Conservation (phyloP, 2,113 vertebrate species). For the Elephantulus edwardii region DNA sequence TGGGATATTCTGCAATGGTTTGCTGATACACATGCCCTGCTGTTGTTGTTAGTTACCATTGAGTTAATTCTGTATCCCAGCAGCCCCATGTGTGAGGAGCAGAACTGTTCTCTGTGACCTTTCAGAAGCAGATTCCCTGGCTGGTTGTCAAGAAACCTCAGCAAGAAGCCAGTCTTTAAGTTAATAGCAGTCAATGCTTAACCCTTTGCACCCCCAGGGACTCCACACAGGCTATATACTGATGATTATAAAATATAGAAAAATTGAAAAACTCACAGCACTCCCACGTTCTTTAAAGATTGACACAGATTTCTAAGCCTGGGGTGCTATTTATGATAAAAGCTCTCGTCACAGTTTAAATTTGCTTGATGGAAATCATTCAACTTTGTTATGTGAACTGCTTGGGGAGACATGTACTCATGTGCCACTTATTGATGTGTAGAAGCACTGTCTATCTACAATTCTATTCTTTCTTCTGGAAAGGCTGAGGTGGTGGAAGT, state of each 20-base stretch:
- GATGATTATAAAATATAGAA: background rate
- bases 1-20: background rate
- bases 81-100: background rate
- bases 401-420: background rate
- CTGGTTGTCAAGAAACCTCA: background rate
- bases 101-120: background rate
- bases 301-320: background rate
- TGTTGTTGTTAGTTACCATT: background rate
- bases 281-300: background rate
- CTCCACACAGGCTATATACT: background rate
- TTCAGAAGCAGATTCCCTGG: background rate
- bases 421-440: background rate
- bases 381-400: slow-evolving; percentile 24
- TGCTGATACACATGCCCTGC: background rate
- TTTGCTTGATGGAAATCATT: slow-evolving; percentile 23
- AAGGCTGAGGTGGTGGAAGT: background rate
- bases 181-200: background rate
- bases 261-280: background rate
- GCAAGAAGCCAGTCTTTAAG: background rate
- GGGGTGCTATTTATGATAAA: slow-evolving; percentile 48
- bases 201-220: background rate
- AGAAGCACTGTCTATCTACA: background rate
- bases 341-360: slow-evolving; percentile 41
- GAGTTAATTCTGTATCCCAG: background rate
- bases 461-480: slow-evolving; percentile 18